Percentiles rank a stretch among this genome's conserved stretches.
Evolutionary conservation across 2,888 invertebrate genomes (phyloP).

Genomic region (Tinea trinotella): DNA sequence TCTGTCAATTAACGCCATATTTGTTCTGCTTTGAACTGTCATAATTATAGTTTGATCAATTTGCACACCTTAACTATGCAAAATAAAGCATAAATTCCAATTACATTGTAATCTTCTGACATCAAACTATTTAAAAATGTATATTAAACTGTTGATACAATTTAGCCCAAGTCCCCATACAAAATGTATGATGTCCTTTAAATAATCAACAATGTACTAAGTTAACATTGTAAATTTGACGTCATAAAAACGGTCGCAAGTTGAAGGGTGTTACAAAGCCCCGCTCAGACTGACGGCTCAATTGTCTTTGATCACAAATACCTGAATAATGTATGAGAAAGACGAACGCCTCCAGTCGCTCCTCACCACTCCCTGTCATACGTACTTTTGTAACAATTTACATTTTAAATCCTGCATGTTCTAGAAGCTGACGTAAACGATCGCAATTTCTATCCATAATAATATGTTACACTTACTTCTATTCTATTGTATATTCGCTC

Average conservation of each 20-base stretch:
- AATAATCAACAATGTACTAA: neutral
- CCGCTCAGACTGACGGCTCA: constrained; percentile 35
- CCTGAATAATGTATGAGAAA: constrained; percentile 41
- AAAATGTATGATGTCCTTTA: too few relatives aligned
- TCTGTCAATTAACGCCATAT: too few relatives aligned
- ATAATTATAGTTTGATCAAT: too few relatives aligned
- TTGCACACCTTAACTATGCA: too few relatives aligned
- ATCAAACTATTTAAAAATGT: too few relatives aligned
- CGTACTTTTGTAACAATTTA: constrained; percentile 15
- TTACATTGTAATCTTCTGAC: too few relatives aligned
- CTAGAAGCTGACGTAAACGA: constrained; percentile 2
- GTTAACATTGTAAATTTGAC: neutral
- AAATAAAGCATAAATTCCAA: too few relatives aligned
- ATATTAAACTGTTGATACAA: too few relatives aligned
- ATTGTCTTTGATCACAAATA: constrained; percentile 61
- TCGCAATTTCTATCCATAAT: neutral
- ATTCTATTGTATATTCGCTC: too few relatives aligned
- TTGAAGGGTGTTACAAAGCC: constrained; percentile 9
- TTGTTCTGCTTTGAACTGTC: too few relatives aligned
- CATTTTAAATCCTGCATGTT: constrained; percentile 5
- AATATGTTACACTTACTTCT: too few relatives aligned
- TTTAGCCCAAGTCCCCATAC: too few relatives aligned
- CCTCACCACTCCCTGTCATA: constrained; percentile 14
- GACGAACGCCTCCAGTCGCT: constrained; percentile 18
- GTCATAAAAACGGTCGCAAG: constrained; percentile 8